phyloP scores from a whole-genome alignment of 2,113 vertebrate species.

The Vidua chalybeata region DNA sequence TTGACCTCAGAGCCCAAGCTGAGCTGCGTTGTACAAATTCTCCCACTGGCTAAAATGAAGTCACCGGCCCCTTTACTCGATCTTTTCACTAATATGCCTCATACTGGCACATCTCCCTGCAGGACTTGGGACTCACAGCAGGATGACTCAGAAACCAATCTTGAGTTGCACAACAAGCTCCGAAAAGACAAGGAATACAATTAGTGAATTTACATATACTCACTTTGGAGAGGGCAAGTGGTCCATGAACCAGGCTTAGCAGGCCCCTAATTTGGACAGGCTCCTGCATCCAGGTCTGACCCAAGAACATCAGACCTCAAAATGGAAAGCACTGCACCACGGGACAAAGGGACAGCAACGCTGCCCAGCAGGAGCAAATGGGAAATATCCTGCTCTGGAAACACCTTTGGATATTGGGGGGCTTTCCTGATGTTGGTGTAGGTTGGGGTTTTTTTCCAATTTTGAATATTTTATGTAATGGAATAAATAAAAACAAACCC shows the following conservation, averaged over 20 bases:
- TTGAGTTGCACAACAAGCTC: background rate
- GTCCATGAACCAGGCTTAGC: background rate
- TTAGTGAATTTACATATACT: background rate
- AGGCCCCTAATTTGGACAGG: background rate
- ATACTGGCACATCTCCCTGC: background rate
- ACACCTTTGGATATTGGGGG: background rate
- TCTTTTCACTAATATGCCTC: background rate
- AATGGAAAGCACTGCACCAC: background rate
- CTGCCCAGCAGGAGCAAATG: background rate
- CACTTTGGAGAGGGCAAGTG: background rate
- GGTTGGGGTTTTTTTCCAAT: background rate
- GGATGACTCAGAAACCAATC: background rate
- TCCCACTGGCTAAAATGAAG: background rate
- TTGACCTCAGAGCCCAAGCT: background rate
- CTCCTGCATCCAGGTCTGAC: background rate
- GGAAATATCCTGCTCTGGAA: background rate
- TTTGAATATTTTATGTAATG: background rate
- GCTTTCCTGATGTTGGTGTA: background rate
- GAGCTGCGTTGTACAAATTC: background rate
- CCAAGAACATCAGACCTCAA: background rate
- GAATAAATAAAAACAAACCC: background rate
- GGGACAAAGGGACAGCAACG: background rate
- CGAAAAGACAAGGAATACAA: background rate
- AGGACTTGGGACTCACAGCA: background rate
- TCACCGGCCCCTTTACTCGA: background rate